Percentiles rank a stretch among this genome's conserved stretches.
Conservation (phyloP, 2,113 vertebrate species). For the Seriola dumerili region DNA sequence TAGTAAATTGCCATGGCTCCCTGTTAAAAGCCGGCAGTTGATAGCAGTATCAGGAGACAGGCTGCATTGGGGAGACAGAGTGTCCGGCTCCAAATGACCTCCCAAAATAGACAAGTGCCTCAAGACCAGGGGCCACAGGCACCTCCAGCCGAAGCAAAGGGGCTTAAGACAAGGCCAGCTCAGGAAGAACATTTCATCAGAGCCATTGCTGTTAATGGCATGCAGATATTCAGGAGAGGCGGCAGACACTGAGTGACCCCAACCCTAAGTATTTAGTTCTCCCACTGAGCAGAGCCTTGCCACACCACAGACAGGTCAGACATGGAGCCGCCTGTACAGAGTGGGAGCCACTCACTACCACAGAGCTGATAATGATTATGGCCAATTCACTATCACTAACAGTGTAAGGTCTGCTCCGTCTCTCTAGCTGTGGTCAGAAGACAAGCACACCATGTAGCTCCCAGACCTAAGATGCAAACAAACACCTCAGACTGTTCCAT, state of each 20-base stretch:
- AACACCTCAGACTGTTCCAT: conserved; percentile 16
- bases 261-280: conserved; percentile 50
- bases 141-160: conserved; percentile 65
- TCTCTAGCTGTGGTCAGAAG: conserved; percentile 42
- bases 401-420: conserved; percentile 43
- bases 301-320: conserved; percentile 80
- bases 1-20: conserved; percentile 87
- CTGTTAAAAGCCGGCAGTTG: conserved; percentile 86
- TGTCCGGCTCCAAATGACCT: conserved; percentile 86
- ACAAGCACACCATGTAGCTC: conserved; percentile 31
- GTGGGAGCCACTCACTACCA: conserved; percentile 72
- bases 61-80: conserved; percentile 82
- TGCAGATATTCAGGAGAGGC: conserved; percentile 79
- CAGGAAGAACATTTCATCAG: conserved; percentile 91
- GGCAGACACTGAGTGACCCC: conserved; percentile 80
- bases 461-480: background rate
- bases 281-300: conserved; percentile 55
- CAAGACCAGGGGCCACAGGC: conserved; percentile 72
- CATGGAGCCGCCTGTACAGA: conserved; percentile 74
- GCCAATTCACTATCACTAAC: conserved; percentile 66
- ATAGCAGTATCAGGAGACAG: conserved; percentile 91
- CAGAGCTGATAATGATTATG: conserved; percentile 76
- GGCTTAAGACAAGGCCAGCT: conserved; percentile 68
- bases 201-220: conserved; percentile 86
- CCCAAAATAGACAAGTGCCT: conserved; percentile 85